Evolutionary conservation across 2,888 invertebrate genomes (phyloP).

Genomic region (Nymphalis polychloros): DNA sequence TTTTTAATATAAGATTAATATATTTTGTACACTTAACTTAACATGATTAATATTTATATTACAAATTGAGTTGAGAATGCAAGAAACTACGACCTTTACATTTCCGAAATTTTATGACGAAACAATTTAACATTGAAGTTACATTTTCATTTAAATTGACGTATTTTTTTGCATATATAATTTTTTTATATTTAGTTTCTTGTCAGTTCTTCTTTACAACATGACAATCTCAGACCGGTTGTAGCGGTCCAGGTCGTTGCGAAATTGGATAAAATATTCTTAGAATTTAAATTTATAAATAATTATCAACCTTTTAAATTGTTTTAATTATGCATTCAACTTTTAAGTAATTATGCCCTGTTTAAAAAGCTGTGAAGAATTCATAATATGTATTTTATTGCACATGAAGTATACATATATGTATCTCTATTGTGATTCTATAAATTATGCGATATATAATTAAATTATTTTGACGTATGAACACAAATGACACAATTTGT

Average conservation of each 20-base stretch:
- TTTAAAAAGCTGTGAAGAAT: too few species aligned
- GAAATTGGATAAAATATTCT: constrained; percentile 11
- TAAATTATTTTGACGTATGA: too few species aligned
- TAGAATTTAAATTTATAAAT: constrained; percentile 8
- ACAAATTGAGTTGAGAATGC: neutral
- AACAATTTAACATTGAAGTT: neutral
- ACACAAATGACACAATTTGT: neutral
- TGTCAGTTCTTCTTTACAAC: constrained; percentile 17
- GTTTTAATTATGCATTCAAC: neutral
- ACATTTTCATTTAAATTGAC: neutral
- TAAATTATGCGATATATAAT: too few species aligned
- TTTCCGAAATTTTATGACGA: neutral
- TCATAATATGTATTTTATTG: too few species aligned
- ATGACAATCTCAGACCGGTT: constrained; percentile 26
- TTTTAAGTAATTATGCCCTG: neutral
- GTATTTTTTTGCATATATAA: neutral
- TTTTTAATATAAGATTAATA: neutral
- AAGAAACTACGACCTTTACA: neutral
- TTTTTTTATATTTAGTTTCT: constrained; percentile 2
- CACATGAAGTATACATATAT: too few species aligned
- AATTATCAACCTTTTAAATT: constrained; percentile 5
- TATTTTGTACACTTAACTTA: too few species aligned
- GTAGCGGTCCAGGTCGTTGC: constrained; percentile 15
- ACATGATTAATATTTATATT: too few species aligned
- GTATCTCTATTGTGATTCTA: too few species aligned